A percentile compares a stretch with the other conserved stretches of the same genome.
Conservation (phyloP, 2,888 invertebrate species). For the Chorisops tibialis region DNA sequence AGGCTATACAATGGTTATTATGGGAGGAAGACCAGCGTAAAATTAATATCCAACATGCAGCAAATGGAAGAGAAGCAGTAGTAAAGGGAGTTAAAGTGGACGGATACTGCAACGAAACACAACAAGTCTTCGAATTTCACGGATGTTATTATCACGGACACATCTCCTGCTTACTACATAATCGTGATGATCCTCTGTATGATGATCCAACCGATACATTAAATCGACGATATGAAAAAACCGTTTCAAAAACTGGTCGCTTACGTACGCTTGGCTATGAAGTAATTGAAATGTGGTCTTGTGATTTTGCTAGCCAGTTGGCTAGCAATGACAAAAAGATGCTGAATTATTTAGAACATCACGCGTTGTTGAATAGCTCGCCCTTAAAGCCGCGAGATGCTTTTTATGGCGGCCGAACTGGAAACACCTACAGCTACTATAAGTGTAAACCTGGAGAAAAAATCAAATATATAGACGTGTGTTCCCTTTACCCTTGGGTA, state of each 20-base stretch:
- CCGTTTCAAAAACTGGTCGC: too few relatives aligned
- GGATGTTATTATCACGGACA: conserved; percentile 25
- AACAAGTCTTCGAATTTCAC: not conserved
- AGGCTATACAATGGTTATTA: too few relatives aligned
- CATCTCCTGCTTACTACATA: not conserved
- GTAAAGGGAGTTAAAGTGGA: too few relatives aligned
- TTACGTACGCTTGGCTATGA: conserved; percentile 1
- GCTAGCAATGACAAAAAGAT: too few relatives aligned
- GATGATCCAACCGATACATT: too few relatives aligned
- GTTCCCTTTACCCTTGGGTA: not conserved
- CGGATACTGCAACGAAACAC: too few relatives aligned
- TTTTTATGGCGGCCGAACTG: conserved; percentile 40
- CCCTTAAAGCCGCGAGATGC: conserved; percentile 36
- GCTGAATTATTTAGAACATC: not conserved
- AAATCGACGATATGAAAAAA: too few relatives aligned
- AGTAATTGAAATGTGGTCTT: conserved; percentile 24
- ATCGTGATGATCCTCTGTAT: too few relatives aligned
- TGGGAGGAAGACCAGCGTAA: too few relatives aligned
- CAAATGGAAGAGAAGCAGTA: too few relatives aligned
- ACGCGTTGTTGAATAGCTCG: not conserved
- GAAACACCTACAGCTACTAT: conserved; percentile 33
- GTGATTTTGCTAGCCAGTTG: conserved; percentile 1
- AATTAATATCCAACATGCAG: not conserved
- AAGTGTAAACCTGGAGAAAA: conserved; percentile 33
- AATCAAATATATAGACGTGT: conserved; percentile 32